Evolutionary conservation across 2,113 vertebrate genomes (phyloP).

Genomic region (Gorsachius goisagi): DNA sequence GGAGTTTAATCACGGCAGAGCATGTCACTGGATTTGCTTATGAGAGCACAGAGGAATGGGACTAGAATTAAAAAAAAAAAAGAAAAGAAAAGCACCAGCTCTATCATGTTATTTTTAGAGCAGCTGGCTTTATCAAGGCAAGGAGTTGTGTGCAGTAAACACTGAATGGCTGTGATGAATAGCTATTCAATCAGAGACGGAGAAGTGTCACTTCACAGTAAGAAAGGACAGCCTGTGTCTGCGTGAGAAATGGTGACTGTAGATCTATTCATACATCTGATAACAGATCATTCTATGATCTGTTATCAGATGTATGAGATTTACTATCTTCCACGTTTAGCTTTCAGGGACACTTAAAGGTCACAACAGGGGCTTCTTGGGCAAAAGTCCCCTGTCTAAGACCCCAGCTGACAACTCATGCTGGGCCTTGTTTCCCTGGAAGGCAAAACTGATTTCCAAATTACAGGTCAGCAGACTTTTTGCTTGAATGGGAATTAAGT

Average conservation of each 20-base stretch:
- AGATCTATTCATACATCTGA: too few species aligned
- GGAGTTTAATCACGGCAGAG: background rate
- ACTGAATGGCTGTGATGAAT: background rate
- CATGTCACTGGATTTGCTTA: background rate
- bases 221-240: background rate
- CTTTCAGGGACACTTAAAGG: background rate
- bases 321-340: background rate
- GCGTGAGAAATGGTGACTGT: background rate
- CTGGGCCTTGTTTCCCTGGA: background rate
- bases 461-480: background rate
- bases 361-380: background rate
- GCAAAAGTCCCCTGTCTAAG: background rate
- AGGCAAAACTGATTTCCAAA: conserved; percentile 11
- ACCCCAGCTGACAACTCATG: background rate
- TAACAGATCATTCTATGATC: too few species aligned
- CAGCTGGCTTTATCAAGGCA: background rate
- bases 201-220: background rate
- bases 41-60: background rate
- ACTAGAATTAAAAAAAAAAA: background rate
- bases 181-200: background rate
- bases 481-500: background rate
- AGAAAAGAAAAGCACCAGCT: background rate
- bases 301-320: background rate
- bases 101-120: background rate
- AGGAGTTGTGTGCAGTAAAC: background rate